Evolutionary conservation across 2,888 invertebrate genomes (phyloP), one percentile per base, ranked within the genome.

Genomic region (Arrhopalites spinosus): DNA sequence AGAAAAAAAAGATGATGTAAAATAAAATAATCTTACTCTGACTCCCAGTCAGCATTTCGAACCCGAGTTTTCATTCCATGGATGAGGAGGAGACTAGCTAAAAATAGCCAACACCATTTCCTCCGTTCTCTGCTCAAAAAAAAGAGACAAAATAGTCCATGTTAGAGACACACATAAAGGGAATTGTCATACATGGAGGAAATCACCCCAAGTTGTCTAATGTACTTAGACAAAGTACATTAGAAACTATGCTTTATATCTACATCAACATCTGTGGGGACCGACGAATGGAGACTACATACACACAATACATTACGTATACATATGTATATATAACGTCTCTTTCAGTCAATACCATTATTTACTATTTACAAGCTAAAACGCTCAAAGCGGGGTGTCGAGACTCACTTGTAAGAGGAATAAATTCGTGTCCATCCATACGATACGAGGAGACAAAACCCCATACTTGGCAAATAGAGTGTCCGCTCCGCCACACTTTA

Each of bases 381-480:
- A 13, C 23, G 71, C 2, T 43, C 53, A 66, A 71, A 75, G 36
- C 23, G 50, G 36, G 69, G 47, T 64, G 71, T 66, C 47, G 45
- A n/a, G n/a, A 76, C 81, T 81, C 84, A 90, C 83, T 89, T 88
- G 84, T 88, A 90, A 84, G 90, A 89, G 69, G 89, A 88, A 36
- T 92, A 84, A 76, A 91, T 87, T 79, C 90, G 79, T 27, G 83
- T 89, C 91, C 91, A 95, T 47, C 95, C 95, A 84, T 94, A 94
- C 1, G 94, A 95, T 1, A 96, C 90, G 27, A 98, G 88, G 86
- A 98, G 90, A 84, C 96, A 97, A 88, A 94, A 96, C 71, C 98
- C 98, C 96, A 98, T 96, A 17, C 96, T 96, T 0, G 98, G 98
- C 88, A 96, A 95, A 86, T 98, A 98, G 3, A 98, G 89, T 64